Percentiles rank a stretch among this genome's conserved stretches.
These are phyloP conservation scores for Vulpes vulpes DNA, from an alignment of 2,113 vertebrate genomes.

Conservation along the genomic window DNA sequence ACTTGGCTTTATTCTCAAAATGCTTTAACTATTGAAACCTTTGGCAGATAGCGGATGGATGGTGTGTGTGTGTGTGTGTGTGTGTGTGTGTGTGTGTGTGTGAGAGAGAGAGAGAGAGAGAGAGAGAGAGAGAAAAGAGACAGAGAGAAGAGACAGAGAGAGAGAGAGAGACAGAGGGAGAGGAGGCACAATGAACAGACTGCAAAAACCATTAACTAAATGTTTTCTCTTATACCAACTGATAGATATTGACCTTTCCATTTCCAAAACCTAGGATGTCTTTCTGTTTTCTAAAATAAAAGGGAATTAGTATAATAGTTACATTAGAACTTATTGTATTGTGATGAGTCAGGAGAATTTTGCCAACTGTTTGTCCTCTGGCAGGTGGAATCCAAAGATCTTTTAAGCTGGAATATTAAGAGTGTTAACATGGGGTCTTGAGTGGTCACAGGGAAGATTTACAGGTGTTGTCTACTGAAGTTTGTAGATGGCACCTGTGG, in stretches of 20 bases:
- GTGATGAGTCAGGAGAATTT: neutral
- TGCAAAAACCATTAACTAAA: neutral
- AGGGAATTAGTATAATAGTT: neutral
- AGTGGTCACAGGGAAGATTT: neutral
- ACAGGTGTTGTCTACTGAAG: neutral
- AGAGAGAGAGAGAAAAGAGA: neutral
- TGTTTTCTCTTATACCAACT: conserved; percentile 17
- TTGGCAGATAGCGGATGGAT: neutral
- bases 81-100: neutral
- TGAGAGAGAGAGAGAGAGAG: neutral
- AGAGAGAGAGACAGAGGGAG: neutral
- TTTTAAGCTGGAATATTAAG: neutral
- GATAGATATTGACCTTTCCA: conserved; percentile 3
- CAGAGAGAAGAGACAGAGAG: neutral
- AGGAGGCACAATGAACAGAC: neutral
- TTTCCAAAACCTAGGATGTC: conserved; percentile 38
- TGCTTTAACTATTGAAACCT: conserved; percentile 30
- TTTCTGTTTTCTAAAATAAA: conserved; percentile 34
- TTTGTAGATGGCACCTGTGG: neutral
- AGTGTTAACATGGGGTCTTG: neutral
- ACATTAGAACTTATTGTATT: neutral
- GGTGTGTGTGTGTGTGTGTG: neutral
- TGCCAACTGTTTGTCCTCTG: neutral
- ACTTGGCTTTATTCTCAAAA: conserved; percentile 40
- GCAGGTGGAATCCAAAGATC: neutral